Evolutionary conservation across 2,888 invertebrate species (phyloP).

Genomic region (Cepaea hortensis): DNA sequence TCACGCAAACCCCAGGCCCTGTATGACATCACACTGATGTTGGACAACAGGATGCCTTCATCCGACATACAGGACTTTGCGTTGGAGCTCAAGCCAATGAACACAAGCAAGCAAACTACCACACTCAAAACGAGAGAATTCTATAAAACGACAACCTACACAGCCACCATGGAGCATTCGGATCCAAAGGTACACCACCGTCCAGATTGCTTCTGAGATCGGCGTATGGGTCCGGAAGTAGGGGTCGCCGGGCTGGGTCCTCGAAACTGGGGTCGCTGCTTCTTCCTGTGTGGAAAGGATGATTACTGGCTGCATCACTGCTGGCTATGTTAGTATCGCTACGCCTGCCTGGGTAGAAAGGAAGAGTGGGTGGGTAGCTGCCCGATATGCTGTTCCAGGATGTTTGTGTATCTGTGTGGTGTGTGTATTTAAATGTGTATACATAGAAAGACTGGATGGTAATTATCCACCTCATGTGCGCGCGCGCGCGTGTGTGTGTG

Average conservation of each 20-base stretch:
- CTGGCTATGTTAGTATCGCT: neutral
- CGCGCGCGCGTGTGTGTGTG: too few species aligned
- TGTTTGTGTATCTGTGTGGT: neutral
- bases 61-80: too few species aligned
- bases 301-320: neutral
- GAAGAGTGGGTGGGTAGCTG: neutral
- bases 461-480: too few species aligned
- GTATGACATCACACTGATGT: too few species aligned
- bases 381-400: too few species aligned
- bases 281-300: neutral
- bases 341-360: neutral
- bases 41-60: too few species aligned
- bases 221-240: constrained; percentile 12
- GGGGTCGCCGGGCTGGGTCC: neutral
- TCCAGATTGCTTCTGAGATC: constrained; percentile 23
- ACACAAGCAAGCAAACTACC: too few species aligned
- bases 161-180: constrained; percentile 22
- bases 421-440: neutral
- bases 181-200: neutral
- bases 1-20: too few species aligned
- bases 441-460: too few species aligned
- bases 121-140: too few species aligned
- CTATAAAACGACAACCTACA: neutral
- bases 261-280: neutral
- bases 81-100: too few species aligned